Base-by-base conservation (phyloP, 2,888 invertebrate genomes). In the Plagiodera versicolora region DNA sequence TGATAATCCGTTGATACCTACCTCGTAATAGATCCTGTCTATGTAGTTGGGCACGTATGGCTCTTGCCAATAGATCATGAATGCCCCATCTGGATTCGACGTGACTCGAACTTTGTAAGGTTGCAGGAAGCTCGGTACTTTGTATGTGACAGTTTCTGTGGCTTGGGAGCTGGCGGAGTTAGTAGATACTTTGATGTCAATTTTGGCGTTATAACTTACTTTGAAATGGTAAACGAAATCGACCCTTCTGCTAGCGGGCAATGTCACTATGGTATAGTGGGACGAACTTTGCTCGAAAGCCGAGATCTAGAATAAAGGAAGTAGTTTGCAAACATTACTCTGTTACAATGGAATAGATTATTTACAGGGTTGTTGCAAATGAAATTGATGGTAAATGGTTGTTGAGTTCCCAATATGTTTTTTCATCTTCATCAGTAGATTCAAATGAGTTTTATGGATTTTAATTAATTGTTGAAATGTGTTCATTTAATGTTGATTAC, bases 41-140 rank as follows among this genome's bases (percentile, higher is more conserved):
- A 74, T 61, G 52, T 71, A 71, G 49, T 64, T 58, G 2, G 75
- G 74, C 30, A 76, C 68, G 60, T 65, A 74, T 1, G 75, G 75
- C 50, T 75, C 75, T 16, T 70, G 61, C 76, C 76, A 76, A 63
- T 75, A 76, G 61, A 76, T 69, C 66, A 76, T 53, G 59, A 75
- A 76, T 1, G 73, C 71, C 10, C 69, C 72, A 9, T 72, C 72
- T 59, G 70, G 67, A 45, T 72, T 71, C 20, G 71, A 68, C 18
- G 74, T 70, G 39, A 74, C 61, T 51, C 68, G 63, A 58, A 75
- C 67, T 61, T 70, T 71, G 60, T 70, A 75, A 0, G 76, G 76
- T 54, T 76, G 75, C 61, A 76, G 64, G 60, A 70, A 71, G 55
- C 70, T 64, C 2, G 76, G 75, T 3, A 74, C 70, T 61, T 61